phyloP scores from a whole-genome alignment of 2,888 invertebrate species.

The Eupithecia pulchellata region DNA sequence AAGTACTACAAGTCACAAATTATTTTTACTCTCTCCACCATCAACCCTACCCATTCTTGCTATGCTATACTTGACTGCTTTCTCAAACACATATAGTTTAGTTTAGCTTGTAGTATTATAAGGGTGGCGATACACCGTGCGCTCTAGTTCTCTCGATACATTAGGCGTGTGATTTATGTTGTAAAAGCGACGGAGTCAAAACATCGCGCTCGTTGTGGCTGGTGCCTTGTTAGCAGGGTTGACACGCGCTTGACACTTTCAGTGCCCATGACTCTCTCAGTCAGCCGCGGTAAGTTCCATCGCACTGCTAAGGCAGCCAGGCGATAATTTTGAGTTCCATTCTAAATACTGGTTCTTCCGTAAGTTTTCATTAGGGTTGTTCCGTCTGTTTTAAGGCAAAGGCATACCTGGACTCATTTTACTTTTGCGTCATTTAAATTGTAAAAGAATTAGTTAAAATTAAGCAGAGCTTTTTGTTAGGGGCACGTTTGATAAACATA shows the following conservation, averaged over 20 bases:
- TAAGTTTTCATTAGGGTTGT: too few relatives aligned
- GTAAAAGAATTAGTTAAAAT: too few relatives aligned
- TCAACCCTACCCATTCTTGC: neutral
- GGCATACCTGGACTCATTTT: too few relatives aligned
- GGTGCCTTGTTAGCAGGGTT: constrained; percentile 59
- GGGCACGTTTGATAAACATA: too few relatives aligned
- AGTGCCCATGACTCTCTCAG: neutral
- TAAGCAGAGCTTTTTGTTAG: too few relatives aligned
- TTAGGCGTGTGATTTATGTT: constrained; percentile 82
- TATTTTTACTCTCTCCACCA: neutral
- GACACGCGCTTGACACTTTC: constrained; percentile 21
- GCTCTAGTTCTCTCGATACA: constrained; percentile 78
- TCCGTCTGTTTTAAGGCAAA: too few relatives aligned
- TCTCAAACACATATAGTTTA: constrained; percentile 40
- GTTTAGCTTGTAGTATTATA: constrained; percentile 44
- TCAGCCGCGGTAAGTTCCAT: too few relatives aligned
- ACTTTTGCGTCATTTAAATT: too few relatives aligned
- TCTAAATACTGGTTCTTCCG: too few relatives aligned
- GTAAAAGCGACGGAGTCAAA: constrained; percentile 79
- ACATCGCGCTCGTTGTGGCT: constrained; percentile 66
- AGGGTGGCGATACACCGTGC: constrained; percentile 63
- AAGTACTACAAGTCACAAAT: constrained; percentile 23
- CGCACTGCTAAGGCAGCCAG: too few relatives aligned
- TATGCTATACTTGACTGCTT: neutral
- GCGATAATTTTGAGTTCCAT: too few relatives aligned